Evolutionary conservation across 2,888 invertebrate species (phyloP).

Genomic region (Suillia variegata): DNA sequence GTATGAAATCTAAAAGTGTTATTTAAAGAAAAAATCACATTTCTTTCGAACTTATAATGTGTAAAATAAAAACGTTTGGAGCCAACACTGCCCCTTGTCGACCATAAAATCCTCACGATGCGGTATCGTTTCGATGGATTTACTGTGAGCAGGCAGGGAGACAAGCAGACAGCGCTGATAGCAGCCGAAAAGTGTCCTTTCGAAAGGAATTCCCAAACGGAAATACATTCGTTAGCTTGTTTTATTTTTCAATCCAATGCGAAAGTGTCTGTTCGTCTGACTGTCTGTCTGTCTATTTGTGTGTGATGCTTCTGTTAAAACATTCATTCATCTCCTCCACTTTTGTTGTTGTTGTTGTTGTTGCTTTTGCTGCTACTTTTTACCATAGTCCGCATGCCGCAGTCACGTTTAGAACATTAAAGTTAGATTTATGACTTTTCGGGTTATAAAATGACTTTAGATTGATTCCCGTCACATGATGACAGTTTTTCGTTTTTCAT

Average conservation of each 20-base stretch:
- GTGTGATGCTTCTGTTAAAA: background rate
- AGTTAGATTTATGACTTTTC: conserved; percentile 59
- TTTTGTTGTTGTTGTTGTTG: no score
- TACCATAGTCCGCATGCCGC: conserved; percentile 44
- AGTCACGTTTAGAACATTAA: conserved; percentile 57
- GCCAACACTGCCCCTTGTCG: background rate
- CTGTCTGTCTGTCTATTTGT: background rate
- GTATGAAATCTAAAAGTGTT: no score
- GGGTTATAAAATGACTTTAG: conserved; percentile 58
- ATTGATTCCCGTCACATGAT: conserved; percentile 58
- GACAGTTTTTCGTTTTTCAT: conserved; percentile 43
- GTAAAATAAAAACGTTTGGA: no score
- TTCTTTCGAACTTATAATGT: no score
- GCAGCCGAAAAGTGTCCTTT: background rate
- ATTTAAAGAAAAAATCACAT: no score
- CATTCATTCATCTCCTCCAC: conserved; percentile 5
- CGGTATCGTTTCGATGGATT: background rate
- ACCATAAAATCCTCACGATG: background rate
- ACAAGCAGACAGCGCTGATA: no score
- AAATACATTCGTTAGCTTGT: conserved; percentile 55
- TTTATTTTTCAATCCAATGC: conserved; percentile 47
- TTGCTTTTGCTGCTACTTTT: no score
- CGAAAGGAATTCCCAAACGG: conserved; percentile 43
- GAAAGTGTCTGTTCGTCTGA: conserved; percentile 30
- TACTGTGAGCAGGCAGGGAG: no score